Evolutionary conservation across 2,888 invertebrate genomes (phyloP).

Genomic region (Gari tellinella): DNA sequence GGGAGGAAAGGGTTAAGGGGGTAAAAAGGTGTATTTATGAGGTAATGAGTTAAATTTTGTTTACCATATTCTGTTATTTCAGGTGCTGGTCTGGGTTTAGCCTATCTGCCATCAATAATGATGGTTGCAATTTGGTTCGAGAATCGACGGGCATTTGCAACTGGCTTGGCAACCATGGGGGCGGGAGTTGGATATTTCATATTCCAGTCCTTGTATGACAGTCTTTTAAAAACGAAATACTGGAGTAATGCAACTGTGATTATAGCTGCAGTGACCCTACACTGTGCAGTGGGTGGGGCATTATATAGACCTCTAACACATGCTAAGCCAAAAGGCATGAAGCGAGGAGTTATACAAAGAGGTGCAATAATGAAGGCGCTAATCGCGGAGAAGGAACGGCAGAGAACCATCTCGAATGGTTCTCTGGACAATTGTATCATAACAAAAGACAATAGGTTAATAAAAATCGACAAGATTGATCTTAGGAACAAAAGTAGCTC

Average conservation of each 20-base stretch:
- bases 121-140: conserved; percentile 99
- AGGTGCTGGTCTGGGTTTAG: conserved; percentile 94
- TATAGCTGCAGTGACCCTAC: conserved; percentile 92
- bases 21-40: too few relatives aligned
- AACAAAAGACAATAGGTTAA: conserved; percentile 81
- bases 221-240: conserved; percentile 68
- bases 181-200: conserved; percentile 96
- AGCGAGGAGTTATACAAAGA: conserved; percentile 70
- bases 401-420: conserved; percentile 82
- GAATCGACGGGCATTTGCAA: conserved; percentile 96
- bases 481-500: conserved; percentile 73
- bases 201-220: conserved; percentile 89
- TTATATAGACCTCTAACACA: conserved; percentile 92
- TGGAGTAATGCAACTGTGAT: conserved; percentile 92
- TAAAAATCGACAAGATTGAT: conserved; percentile 78
- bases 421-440: conserved; percentile 83
- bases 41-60: too few relatives aligned
- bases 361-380: conserved; percentile 83
- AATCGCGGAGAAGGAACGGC: conserved; percentile 82
- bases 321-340: conserved; percentile 69
- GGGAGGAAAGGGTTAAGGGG: too few relatives aligned
- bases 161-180: conserved; percentile 97
- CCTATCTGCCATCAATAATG: conserved; percentile 97
- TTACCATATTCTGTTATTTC: conserved; percentile 29
- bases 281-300: conserved; percentile 91